A percentile compares a stretch with the other conserved stretches of the same genome.
Conservation (phyloP, 2,797 vertebrate species). For the Sorex maritimensis region DNA sequence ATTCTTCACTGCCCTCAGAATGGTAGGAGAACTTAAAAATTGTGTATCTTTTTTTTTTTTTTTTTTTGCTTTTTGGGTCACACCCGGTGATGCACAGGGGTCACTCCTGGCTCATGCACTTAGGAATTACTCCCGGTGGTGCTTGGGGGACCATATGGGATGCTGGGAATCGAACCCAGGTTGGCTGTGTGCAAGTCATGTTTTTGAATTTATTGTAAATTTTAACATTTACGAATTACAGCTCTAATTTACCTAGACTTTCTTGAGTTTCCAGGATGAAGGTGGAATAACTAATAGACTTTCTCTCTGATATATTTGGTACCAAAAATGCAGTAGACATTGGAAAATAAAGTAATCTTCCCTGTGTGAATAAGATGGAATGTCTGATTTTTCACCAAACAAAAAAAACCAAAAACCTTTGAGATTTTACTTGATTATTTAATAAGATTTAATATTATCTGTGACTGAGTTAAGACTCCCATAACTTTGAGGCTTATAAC, state of each 20-base stretch:
- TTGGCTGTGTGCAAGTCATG: not conserved
- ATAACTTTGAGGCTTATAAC: not conserved
- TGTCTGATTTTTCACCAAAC: not conserved
- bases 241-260: constrained; percentile 51
- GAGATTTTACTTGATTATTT: constrained; percentile 50
- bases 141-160: no score
- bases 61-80: not conserved
- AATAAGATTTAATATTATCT: constrained; percentile 48
- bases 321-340: not conserved
- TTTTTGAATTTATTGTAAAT: constrained; percentile 41
- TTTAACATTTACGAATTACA: constrained; percentile 15
- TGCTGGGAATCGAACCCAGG: no score
- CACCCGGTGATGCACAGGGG: no score
- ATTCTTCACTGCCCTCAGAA: constrained; percentile 96
- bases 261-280: not conserved
- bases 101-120: no score
- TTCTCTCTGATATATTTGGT: not conserved
- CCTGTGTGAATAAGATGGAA: not conserved
- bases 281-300: constrained; percentile 6
- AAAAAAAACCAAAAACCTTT: constrained; percentile 11
- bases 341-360: constrained; percentile 44
- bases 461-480: constrained; percentile 35
- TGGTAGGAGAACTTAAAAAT: constrained; percentile 89
- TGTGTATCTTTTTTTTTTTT: constrained; percentile 7
- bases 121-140: no score